Conservation (phyloP, 2,888 invertebrate genomes). For the Ceriagrion tenellum region DNA sequence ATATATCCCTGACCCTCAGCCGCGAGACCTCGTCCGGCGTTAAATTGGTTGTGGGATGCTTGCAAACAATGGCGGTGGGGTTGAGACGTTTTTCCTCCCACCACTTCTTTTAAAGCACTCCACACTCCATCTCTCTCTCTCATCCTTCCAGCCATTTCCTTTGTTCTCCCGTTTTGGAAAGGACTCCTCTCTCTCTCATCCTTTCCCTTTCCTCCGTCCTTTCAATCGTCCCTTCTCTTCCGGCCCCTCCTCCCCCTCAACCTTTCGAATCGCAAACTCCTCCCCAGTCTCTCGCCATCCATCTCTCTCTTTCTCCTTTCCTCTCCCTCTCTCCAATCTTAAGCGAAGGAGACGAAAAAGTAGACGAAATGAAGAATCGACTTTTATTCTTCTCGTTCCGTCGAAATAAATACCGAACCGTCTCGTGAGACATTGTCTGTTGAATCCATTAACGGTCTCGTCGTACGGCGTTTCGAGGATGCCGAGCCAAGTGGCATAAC, state of each 20-base stretch:
- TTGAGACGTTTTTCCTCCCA: not conserved
- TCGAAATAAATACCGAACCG: not conserved
- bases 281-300: not conserved
- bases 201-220: not conserved
- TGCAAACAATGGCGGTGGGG: not conserved
- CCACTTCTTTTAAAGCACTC: not conserved
- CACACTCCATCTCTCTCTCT: not conserved
- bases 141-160: not conserved
- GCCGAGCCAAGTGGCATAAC: not conserved
- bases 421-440: not conserved
- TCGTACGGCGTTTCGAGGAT: not conserved
- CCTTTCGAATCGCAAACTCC: not conserved
- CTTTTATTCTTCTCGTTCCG: not conserved
- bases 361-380: not conserved
- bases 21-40: not conserved
- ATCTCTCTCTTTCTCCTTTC: not conserved
- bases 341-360: not conserved
- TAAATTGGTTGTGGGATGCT: not conserved
- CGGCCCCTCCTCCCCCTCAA: not conserved
- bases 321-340: not conserved
- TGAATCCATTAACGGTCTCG: conserved; percentile 9
- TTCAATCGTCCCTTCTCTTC: not conserved
- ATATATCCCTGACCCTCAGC: not conserved
- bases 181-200: not conserved
- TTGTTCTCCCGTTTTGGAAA: conserved; percentile 24